Evolutionary conservation across 1,140 invertebrate species (phyloP).

Genomic region (Acromyrmex heyeri): DNA sequence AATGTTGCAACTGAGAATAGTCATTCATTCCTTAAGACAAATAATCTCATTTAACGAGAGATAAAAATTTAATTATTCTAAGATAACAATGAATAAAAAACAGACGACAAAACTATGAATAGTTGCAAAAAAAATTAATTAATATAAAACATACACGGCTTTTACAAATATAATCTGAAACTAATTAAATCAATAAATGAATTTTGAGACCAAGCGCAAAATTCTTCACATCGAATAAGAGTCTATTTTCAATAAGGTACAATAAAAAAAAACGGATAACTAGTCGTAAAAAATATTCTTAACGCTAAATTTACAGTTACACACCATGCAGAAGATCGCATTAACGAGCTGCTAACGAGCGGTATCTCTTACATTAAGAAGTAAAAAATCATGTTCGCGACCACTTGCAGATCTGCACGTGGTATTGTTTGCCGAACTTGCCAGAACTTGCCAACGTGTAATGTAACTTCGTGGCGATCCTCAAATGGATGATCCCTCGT

Average conservation of each 20-base stretch:
- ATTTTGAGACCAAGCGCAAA: background rate
- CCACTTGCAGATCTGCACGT: background rate
- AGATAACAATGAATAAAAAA: no score
- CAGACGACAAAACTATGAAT: no score
- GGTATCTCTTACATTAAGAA: slow-evolving; percentile 30
- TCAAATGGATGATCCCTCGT: background rate
- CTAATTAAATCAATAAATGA: background rate
- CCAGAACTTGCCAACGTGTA: slow-evolving; percentile 31
- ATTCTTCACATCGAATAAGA: background rate
- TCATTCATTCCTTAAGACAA: no score
- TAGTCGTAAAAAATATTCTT: background rate
- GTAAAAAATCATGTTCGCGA: slow-evolving; percentile 15
- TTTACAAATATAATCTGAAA: background rate
- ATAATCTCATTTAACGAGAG: no score
- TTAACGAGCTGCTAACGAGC: slow-evolving; percentile 11
- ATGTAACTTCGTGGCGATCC: background rate
- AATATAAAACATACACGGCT: background rate
- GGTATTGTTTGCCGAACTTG: background rate
- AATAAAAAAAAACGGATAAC: background rate
- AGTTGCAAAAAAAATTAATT: no score
- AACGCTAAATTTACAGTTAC: slow-evolving; percentile 16
- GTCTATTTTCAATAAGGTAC: background rate
- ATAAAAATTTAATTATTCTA: no score
- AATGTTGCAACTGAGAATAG: no score
- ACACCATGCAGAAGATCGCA: slow-evolving; percentile 38